phyloP scores from a whole-genome alignment of 2,888 invertebrate genomes.

The Falcaria lacertinaria region DNA sequence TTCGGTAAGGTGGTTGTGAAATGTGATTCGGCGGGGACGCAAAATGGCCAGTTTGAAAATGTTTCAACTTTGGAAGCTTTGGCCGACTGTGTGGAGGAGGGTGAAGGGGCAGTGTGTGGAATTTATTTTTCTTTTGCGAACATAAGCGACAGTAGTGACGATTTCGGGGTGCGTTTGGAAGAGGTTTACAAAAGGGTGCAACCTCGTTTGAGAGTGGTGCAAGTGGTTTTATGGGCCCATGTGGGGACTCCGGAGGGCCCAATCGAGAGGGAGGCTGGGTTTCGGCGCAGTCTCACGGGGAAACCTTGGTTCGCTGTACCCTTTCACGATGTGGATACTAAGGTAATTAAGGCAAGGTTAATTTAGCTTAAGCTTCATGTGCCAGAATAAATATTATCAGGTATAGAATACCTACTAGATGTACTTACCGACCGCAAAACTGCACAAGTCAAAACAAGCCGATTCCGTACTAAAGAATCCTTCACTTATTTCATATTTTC shows the following conservation, averaged over 20 bases:
- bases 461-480: no score
- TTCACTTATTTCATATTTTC: no score
- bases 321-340: constrained; percentile 84
- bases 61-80: constrained; percentile 67
- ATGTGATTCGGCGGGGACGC: constrained; percentile 64
- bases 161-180: constrained; percentile 82
- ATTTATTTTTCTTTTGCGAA: constrained; percentile 86
- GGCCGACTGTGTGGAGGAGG: constrained; percentile 66
- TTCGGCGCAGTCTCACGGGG: constrained; percentile 80
- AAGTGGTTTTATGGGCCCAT: constrained; percentile 84
- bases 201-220: constrained; percentile 81
- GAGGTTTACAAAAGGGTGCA: constrained; percentile 76
- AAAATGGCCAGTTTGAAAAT: constrained; percentile 68
- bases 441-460: no score
- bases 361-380: no score
- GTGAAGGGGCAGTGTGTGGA: constrained; percentile 78
- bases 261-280: constrained; percentile 83
- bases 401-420: no score
- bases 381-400: no score
- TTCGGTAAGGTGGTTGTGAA: constrained; percentile 78
- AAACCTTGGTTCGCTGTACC: constrained; percentile 86
- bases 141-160: constrained; percentile 83
- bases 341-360: constrained; percentile 63
- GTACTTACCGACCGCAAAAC: no score
- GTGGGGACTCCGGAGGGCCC: constrained; percentile 79